Percentiles rank a stretch among this genome's conserved stretches.
Conservation (phyloP, 1,140 invertebrate species). For the Holcopasites calliopsidis region DNA sequence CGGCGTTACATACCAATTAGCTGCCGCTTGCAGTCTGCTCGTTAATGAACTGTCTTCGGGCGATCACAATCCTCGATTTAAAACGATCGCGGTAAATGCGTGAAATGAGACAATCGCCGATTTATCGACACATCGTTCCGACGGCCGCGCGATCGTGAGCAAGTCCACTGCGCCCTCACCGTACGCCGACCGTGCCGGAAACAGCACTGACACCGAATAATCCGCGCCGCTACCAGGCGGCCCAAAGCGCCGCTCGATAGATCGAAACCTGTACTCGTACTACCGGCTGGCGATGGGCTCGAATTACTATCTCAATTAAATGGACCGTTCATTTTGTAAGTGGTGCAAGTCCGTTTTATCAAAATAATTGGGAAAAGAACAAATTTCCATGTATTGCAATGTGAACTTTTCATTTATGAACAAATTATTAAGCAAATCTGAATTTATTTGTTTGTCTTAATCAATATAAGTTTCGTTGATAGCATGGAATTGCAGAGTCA, state of each 20-base stretch:
- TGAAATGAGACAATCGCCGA: constrained; percentile 13
- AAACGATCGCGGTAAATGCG: constrained; percentile 16
- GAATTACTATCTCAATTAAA: neutral
- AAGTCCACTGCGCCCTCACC: constrained; percentile 13
- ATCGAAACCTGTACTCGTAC: constrained; percentile 28
- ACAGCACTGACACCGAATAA: constrained; percentile 51
- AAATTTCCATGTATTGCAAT: too few species aligned
- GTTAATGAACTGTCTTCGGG: too few species aligned
- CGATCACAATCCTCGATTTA: constrained; percentile 16
- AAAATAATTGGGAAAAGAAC: too few species aligned
- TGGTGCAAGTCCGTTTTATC: neutral
- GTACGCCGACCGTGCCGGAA: constrained; percentile 44
- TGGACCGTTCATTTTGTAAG: neutral
- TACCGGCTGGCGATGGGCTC: constrained; percentile 24
- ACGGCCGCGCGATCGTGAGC: neutral
- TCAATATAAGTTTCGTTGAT: too few species aligned
- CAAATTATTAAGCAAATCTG: too few species aligned
- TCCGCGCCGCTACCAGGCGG: constrained; percentile 17
- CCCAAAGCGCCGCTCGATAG: constrained; percentile 35
- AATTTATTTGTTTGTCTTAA: too few species aligned
- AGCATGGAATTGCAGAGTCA: too few species aligned
- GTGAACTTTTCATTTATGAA: too few species aligned
- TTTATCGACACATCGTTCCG: constrained; percentile 42
- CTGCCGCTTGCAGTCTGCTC: too few species aligned
- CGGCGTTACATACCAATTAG: constrained; percentile 29